A percentile compares a stretch with the other conserved stretches of the same genome.
These are phyloP conservation scores for Tetramorium alpestre DNA, from an alignment of 1,140 invertebrate genomes.

Conservation along the genomic window DNA sequence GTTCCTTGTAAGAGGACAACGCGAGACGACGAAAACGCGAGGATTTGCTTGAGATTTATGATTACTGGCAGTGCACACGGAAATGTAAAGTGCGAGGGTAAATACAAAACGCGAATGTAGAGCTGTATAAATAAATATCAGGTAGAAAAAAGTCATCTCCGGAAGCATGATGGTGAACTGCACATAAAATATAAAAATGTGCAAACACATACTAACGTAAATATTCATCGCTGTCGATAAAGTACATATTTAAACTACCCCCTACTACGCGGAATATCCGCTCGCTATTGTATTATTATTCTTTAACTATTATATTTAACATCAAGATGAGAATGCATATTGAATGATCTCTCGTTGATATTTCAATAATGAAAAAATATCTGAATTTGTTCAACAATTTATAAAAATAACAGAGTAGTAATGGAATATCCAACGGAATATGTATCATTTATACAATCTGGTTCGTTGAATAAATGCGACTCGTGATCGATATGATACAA, in stretches of 20 bases:
- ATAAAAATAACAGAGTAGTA: background rate
- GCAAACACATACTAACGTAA: slow-evolving; percentile 11
- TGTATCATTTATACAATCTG: slow-evolving; percentile 11
- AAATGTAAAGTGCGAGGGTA: slow-evolving; percentile 51
- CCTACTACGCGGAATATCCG: background rate
- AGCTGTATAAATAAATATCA: slow-evolving; percentile 56
- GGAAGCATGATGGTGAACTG: slow-evolving; percentile 16
- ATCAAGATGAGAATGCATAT: background rate
- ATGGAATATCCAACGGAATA: background rate
- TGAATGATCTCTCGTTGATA: background rate
- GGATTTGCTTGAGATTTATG: slow-evolving; percentile 58
- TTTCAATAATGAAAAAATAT: background rate
- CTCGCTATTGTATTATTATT: slow-evolving; percentile 1
- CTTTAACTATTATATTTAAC: background rate
- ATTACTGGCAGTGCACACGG: slow-evolving; percentile 38
- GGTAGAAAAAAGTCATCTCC: slow-evolving; percentile 27
- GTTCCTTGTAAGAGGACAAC: slow-evolving; percentile 48
- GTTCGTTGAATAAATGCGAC: slow-evolving; percentile 23
- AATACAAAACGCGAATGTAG: slow-evolving; percentile 39
- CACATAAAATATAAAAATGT: slow-evolving; percentile 38
- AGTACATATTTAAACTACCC: slow-evolving; percentile 2
- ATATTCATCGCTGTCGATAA: slow-evolving; percentile 7
- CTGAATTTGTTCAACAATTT: background rate
- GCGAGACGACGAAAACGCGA: slow-evolving; percentile 40
- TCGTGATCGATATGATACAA: slow-evolving; percentile 24